Base-by-base conservation (phyloP, 2,888 invertebrate species). In the Serripes groenlandicus region DNA sequence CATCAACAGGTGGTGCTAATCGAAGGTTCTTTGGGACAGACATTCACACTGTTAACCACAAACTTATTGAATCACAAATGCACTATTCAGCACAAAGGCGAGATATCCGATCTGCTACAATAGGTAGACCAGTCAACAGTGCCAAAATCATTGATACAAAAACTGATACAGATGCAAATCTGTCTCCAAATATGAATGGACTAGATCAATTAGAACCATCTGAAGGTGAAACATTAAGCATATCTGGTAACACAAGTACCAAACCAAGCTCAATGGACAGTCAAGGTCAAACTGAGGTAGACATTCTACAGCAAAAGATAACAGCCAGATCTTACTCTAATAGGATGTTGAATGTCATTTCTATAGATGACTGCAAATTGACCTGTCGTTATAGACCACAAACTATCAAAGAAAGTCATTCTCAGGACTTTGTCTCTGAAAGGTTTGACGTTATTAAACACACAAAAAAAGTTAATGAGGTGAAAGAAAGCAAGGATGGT, bases 311-410 rank as follows among this genome's bases (percentile, higher is more conserved):
- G 58, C 86, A 79, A 30, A 78, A 83, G 64, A 84, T 91, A 30
- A 80, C 86, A 0, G 81, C 85, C 34, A 75, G 90, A 26, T 92
- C 91, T 54, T 85, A 75, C 58, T 91, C 91, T 34, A 92, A 92
- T 72, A 78, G 78, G 74, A 88, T 91, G 75, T 73, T 92, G 5
- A 91, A 91, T 80, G 88, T 91, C 0, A 88, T 91, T 21, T 89
- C 92, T 15, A 90, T 91, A n/a, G 92, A 92, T 73, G 92, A 92
- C 80, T 92, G 92, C 75, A 91, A 90, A 78, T 78, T 90, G 52
- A 79, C 85, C 18, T 85, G 88, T 73, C 75, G 89, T 34, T 89
- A 90, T 71, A 78, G 86, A 70, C 85, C 85, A 83, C 84, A 86
- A 76, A 71, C 78, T 64, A 77, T 79, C 60, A 78, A 80, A 73